These are phyloP conservation scores for Stichopus horrens DNA, from an alignment of 53 echinoderm and acorn worm genomes.

Conservation along the genomic window DNA sequence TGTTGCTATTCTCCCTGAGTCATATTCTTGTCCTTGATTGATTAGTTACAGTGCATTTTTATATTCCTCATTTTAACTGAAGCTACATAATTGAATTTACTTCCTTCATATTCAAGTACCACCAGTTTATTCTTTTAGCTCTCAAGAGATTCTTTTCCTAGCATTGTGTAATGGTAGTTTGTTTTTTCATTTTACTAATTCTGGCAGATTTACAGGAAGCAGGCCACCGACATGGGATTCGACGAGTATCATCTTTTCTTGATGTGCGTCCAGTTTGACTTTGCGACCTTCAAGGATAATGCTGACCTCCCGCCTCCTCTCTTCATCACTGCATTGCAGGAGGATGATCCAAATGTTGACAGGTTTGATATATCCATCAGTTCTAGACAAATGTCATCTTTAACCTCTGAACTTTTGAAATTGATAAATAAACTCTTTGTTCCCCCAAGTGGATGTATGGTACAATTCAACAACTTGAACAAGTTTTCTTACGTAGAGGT, in stretches of 20 bases:
- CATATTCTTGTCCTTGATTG: too few relatives aligned
- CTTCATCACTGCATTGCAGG: slow-evolving; percentile 94
- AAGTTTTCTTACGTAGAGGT: too few relatives aligned
- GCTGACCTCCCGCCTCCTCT: slow-evolving; percentile 97
- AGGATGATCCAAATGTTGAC: slow-evolving; percentile 94
- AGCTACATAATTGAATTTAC: too few relatives aligned
- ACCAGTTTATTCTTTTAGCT: slow-evolving; percentile 78
- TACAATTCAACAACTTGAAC: too few relatives aligned
- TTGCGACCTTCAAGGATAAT: slow-evolving; percentile 89
- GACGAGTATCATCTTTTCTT: slow-evolving; percentile 93
- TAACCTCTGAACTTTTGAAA: background rate
- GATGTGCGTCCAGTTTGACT: slow-evolving; percentile 99
- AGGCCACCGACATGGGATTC: slow-evolving; percentile 95
- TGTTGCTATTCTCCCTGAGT: too few relatives aligned
- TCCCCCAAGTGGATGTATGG: too few relatives aligned
- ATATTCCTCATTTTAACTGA: too few relatives aligned
- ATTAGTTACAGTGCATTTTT: too few relatives aligned
- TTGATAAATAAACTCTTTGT: background rate
- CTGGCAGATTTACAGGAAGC: slow-evolving; percentile 77
- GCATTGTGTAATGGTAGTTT: slow-evolving; percentile 53
- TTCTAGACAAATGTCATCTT: background rate
- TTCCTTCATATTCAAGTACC: slow-evolving; percentile 64
- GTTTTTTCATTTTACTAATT: background rate
- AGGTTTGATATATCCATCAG: slow-evolving; percentile 35
- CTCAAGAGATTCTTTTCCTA: slow-evolving; percentile 85